phyloP scores from a whole-genome alignment of 2,113 vertebrate species.

The human (Homo sapiens) region GRCh38 chr4:164118501-164119000 shows the following conservation, averaged over 20 bases:
- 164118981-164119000: neutral
- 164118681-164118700: neutral
- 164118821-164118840: neutral
- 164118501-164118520: neutral
- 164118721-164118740: neutral
- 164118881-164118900: neutral
- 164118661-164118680: neutral
- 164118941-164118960: neutral
- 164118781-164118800: neutral
- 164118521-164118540: neutral
- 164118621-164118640: neutral
- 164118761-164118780: neutral
- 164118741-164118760: neutral
- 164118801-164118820: neutral
- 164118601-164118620: neutral
- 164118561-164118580: neutral
- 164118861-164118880: neutral
- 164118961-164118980: neutral
- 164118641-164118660: neutral
- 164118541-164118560: neutral
- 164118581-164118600: neutral
- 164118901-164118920: neutral
- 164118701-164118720: neutral
- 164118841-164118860: neutral
- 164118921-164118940: neutral